These are phyloP conservation scores for Sinelater perroti DNA, from an alignment of 2,888 invertebrate genomes.

Conservation along the genomic window DNA sequence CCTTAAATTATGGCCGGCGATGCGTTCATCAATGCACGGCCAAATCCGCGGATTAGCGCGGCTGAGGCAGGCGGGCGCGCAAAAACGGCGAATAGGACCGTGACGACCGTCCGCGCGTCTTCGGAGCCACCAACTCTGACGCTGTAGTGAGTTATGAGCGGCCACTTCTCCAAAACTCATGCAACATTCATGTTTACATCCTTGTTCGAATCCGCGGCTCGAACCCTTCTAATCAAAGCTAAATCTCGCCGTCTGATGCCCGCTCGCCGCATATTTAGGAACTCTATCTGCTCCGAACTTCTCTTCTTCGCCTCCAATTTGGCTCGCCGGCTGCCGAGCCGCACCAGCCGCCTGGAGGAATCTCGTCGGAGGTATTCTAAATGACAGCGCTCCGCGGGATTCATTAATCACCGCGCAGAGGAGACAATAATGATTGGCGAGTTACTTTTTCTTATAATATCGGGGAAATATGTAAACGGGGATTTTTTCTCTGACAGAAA, in stretches of 20 bases:
- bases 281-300: conserved; percentile 24
- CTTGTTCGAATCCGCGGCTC: conserved; percentile 43
- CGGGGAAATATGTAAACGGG: conserved; percentile 12
- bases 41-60: conserved; percentile 18
- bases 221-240: conserved; percentile 46
- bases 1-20: conserved; percentile 41
- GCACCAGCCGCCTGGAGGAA: neutral
- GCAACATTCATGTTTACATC: conserved; percentile 48
- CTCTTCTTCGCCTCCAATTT: conserved; percentile 15
- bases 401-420: conserved; percentile 8
- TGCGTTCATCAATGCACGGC: conserved; percentile 32
- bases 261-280: conserved; percentile 39
- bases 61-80: conserved; percentile 7
- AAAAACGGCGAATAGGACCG: conserved; percentile 20
- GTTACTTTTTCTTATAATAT: conserved; percentile 8
- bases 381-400: neutral
- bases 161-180: conserved; percentile 46
- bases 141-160: conserved; percentile 47
- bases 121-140: conserved; percentile 46
- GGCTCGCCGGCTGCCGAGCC: neutral
- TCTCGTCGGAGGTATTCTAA: conserved; percentile 8
- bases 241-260: conserved; percentile 31
- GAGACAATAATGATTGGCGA: conserved; percentile 13
- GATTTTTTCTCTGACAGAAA: conserved; percentile 12
- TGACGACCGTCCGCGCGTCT: conserved; percentile 33